phyloP scores from a whole-genome alignment of 2,113 vertebrate species.

The Rhea americana region DNA sequence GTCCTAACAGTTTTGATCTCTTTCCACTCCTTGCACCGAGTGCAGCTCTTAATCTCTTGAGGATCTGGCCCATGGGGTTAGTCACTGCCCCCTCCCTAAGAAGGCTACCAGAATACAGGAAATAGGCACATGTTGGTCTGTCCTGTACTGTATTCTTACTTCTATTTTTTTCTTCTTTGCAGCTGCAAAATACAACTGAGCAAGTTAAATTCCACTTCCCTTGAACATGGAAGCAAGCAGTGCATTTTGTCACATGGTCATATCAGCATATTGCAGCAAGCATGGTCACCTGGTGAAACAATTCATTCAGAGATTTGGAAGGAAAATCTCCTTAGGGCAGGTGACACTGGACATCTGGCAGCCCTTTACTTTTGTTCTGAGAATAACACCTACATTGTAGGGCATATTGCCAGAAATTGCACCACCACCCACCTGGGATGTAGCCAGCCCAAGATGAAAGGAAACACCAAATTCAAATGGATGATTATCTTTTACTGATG shows the following conservation, averaged over 20 bases:
- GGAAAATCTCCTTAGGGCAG: constrained; percentile 14
- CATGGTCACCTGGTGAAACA: constrained; percentile 2
- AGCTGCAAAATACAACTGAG: constrained; percentile 59
- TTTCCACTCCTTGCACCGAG: background rate
- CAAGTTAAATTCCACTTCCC: constrained; percentile 61
- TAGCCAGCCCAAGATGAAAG: constrained; percentile 21
- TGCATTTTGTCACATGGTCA: constrained; percentile 23
- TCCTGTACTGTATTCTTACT: constrained; percentile 43
- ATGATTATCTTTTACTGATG: constrained; percentile 45
- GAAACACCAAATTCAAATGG: constrained; percentile 33
- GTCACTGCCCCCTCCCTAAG: background rate
- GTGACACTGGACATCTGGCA: constrained; percentile 39
- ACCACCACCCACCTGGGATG: constrained; percentile 26
- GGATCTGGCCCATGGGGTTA: background rate
- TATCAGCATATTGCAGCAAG: constrained; percentile 6
- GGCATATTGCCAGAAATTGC: constrained; percentile 42
- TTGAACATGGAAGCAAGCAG: constrained; percentile 53
- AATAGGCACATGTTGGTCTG: constrained; percentile 21
- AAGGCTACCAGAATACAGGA: constrained; percentile 22
- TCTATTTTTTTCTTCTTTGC: constrained; percentile 58
- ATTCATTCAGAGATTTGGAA: constrained; percentile 22
- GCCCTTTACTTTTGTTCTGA: background rate
- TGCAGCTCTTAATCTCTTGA: background rate
- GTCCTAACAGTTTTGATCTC: background rate
- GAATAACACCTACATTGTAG: background rate